A percentile compares a stretch with the other conserved stretches of the same genome.
Evolutionary conservation across 2,113 vertebrate genomes (phyloP).

Genomic region (Indicator indicator): DNA sequence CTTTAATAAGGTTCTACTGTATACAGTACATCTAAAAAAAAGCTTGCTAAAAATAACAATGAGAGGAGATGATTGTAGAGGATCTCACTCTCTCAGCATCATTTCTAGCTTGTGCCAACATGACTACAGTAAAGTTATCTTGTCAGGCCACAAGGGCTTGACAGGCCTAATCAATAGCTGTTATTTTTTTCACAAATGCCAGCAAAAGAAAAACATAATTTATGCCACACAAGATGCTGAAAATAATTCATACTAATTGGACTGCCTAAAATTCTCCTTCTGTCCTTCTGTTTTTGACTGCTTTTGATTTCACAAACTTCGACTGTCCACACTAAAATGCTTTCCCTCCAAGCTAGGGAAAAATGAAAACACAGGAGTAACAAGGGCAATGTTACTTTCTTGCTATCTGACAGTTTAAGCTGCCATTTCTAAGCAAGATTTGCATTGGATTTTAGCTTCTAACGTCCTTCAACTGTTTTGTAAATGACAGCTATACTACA

Average conservation of each 20-base stretch:
- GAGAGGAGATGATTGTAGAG: slow-evolving; percentile 54
- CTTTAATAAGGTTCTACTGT: slow-evolving; percentile 65
- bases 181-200: slow-evolving; percentile 61
- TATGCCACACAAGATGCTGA: slow-evolving; percentile 53
- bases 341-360: slow-evolving; percentile 33
- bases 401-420: slow-evolving; percentile 46
- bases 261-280: slow-evolving; percentile 36
- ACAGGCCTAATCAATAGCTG: slow-evolving; percentile 65
- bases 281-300: slow-evolving; percentile 4
- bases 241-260: slow-evolving; percentile 54
- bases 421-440: slow-evolving; percentile 37
- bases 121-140: slow-evolving; percentile 51
- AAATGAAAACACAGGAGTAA: slow-evolving; percentile 47
- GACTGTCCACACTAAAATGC: slow-evolving; percentile 39
- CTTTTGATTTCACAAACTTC: slow-evolving; percentile 47
- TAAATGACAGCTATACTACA: not conserved
- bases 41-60: slow-evolving; percentile 65
- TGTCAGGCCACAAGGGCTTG: slow-evolving; percentile 38
- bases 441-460: slow-evolving; percentile 4
- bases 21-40: slow-evolving; percentile 56
- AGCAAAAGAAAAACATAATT: slow-evolving; percentile 60
- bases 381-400: slow-evolving; percentile 40
- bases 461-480: not conserved
- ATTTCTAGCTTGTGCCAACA: slow-evolving; percentile 32
- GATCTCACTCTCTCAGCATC: slow-evolving; percentile 51